phyloP scores from a whole-genome alignment of 2,888 invertebrate species.

The Platycheirus rosarum region DNA sequence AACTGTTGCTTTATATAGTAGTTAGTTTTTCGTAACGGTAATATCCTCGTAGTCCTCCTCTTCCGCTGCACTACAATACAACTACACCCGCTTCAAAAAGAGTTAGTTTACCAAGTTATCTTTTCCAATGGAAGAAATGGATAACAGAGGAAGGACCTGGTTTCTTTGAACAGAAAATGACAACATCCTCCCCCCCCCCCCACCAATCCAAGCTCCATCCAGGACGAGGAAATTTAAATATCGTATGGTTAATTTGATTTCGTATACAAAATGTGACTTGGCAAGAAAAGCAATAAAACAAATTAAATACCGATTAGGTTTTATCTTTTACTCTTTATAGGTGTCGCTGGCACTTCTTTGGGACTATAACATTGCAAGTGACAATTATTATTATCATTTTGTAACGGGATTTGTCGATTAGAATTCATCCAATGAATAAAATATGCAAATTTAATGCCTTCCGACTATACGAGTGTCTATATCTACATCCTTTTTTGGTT shows the following conservation, averaged over 20 bases:
- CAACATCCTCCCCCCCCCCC: neutral
- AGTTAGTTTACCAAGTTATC: constrained; percentile 56
- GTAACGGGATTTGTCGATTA: constrained; percentile 73
- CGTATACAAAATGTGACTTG: constrained; percentile 53
- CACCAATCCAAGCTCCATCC: neutral
- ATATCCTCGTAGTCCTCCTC: constrained; percentile 25
- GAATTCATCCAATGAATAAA: constrained; percentile 68
- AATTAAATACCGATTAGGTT: constrained; percentile 73
- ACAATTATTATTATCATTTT: constrained; percentile 73
- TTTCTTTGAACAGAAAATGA: neutral
- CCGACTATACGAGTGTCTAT: constrained; percentile 21
- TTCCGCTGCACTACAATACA: constrained; percentile 3
- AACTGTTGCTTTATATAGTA: constrained; percentile 33
- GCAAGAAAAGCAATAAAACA: constrained; percentile 71
- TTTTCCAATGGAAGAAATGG: constrained; percentile 22
- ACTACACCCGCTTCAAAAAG: constrained; percentile 27
- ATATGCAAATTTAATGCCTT: constrained; percentile 70
- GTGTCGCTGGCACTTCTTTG: constrained; percentile 29
- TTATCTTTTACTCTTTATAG: constrained; percentile 45
- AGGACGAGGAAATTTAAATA: constrained; percentile 68
- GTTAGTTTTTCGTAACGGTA: constrained; percentile 52
- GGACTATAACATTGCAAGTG: constrained; percentile 60
- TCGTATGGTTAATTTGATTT: constrained; percentile 73
- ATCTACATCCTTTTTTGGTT: constrained; percentile 39
- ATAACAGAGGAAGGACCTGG: neutral